phyloP scores from a whole-genome alignment of 92 coral and sea anemone genomes.

The Siderastrea radians region DNA sequence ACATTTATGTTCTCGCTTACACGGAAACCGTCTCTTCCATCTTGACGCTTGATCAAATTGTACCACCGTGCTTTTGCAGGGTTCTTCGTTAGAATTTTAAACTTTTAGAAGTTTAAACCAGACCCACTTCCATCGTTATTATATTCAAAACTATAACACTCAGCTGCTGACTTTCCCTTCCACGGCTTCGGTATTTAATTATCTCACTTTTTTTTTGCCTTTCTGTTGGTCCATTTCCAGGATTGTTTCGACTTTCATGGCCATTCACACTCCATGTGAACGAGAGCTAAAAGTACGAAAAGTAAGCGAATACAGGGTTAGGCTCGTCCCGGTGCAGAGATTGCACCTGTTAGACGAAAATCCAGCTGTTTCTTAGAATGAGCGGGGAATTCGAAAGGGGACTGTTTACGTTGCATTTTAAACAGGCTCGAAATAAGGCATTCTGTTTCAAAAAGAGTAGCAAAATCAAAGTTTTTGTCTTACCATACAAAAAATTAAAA shows the following conservation, averaged over 20 bases:
- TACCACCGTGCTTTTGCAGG: conserved; percentile 46
- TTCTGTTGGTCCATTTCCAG: conserved; percentile 20
- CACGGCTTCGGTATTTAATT: conserved; percentile 31
- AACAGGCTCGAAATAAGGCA: too few species aligned
- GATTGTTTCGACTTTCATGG: not conserved
- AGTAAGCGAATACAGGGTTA: conserved; percentile 16
- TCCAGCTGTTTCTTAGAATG: not conserved
- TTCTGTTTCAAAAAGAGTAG: too few species aligned
- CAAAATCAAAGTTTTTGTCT: too few species aligned
- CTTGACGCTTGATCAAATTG: conserved; percentile 44
- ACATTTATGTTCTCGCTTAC: conserved; percentile 27
- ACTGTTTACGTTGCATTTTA: not conserved
- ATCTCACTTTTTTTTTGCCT: conserved; percentile 3
- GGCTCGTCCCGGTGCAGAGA: conserved; percentile 17
- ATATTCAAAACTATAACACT: not conserved
- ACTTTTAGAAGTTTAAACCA: conserved; percentile 16
- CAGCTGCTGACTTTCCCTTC: conserved; percentile 36
- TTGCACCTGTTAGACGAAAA: too few species aligned
- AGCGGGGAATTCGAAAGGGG: conserved; percentile 60
- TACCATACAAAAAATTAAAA: too few species aligned
- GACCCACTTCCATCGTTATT: conserved; percentile 28
- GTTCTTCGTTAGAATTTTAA: conserved; percentile 39
- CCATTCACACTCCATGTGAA: not conserved
- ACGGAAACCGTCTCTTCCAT: conserved; percentile 39
- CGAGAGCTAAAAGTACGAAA: not conserved